A percentile compares a stretch with the other conserved stretches of the same genome.
phyloP scores from a whole-genome alignment of 2,113 vertebrate species.

The Megalops atlanticus region DNA sequence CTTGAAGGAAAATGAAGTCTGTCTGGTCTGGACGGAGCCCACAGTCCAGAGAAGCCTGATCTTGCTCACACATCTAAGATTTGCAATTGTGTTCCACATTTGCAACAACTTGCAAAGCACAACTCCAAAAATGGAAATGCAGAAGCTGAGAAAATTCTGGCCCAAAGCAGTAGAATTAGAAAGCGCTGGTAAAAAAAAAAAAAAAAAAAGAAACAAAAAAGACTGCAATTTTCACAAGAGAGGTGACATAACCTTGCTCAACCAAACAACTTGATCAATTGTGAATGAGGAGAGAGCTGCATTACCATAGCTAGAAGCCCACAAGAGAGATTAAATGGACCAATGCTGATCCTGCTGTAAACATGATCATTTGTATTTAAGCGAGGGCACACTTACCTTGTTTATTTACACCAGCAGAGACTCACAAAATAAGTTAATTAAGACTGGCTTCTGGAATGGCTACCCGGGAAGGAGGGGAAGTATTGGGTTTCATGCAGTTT shows the following conservation, averaged over 20 bases:
- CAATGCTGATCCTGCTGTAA: slow-evolving; percentile 9
- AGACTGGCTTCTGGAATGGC: not conserved
- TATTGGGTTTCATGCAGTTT: slow-evolving; percentile 13
- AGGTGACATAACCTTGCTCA: slow-evolving; percentile 14
- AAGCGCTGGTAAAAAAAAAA: not conserved
- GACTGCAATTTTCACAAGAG: slow-evolving; percentile 16
- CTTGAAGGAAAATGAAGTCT: slow-evolving; percentile 33
- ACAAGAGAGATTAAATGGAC: not conserved
- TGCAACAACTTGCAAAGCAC: slow-evolving; percentile 24
- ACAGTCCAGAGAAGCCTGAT: slow-evolving; percentile 39
- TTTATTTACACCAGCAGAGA: not conserved
- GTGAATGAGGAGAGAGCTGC: slow-evolving; percentile 15
- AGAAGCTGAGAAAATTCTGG: slow-evolving; percentile 29
- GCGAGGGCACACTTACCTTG: not conserved
- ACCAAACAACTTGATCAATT: slow-evolving; percentile 29
- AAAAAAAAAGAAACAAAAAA: not conserved
- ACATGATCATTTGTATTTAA: slow-evolving; percentile 15
- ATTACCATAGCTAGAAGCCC: not conserved
- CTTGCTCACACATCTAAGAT: slow-evolving; percentile 4
- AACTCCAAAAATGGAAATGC: slow-evolving; percentile 28
- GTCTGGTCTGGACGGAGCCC: slow-evolving; percentile 28
- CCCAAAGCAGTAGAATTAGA: slow-evolving; percentile 5
- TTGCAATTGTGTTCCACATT: slow-evolving; percentile 41
- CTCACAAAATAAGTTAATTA: not conserved
- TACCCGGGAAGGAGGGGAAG: not conserved